Percentiles rank a stretch among this genome's conserved stretches.
Evolutionary conservation across 2,113 vertebrate species (phyloP).

Genomic region (Rhadina sibilatrix): DNA sequence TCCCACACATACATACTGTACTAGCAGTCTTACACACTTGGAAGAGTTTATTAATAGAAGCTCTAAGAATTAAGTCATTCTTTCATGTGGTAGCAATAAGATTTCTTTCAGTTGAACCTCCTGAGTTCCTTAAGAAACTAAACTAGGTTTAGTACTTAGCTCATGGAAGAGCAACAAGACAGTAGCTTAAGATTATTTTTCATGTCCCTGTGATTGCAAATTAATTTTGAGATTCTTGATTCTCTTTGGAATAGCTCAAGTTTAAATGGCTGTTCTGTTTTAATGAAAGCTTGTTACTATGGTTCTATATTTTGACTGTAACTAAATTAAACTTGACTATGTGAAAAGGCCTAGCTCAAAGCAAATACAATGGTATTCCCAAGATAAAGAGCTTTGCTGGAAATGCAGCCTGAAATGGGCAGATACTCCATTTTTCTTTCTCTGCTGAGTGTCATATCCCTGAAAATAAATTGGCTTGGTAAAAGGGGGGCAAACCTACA

Average conservation of each 20-base stretch:
- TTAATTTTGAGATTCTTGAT: slow-evolving; percentile 42
- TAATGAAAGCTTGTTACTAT: slow-evolving; percentile 31
- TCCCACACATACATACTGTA: slow-evolving; percentile 2
- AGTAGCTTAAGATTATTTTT: neutral
- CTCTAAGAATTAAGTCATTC: slow-evolving; percentile 47
- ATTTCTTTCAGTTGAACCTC: slow-evolving; percentile 16
- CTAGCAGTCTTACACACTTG: neutral
- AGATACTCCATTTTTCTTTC: neutral
- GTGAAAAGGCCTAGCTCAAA: slow-evolving; percentile 48
- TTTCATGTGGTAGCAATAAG: neutral
- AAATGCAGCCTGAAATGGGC: neutral
- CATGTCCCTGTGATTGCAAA: slow-evolving; percentile 49
- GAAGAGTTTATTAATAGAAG: slow-evolving; percentile 20
- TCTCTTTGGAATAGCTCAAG: slow-evolving; percentile 45
- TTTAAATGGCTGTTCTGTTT: slow-evolving; percentile 45
- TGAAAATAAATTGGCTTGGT: neutral
- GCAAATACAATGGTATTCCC: slow-evolving; percentile 28
- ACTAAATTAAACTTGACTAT: slow-evolving; percentile 52
- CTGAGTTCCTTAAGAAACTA: slow-evolving; percentile 28
- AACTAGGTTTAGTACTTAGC: neutral
- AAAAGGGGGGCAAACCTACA: neutral
- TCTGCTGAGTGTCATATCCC: neutral
- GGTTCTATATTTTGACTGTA: slow-evolving; percentile 30
- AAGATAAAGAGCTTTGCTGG: neutral
- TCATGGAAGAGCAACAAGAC: neutral